A percentile compares a stretch with the other conserved stretches of the same genome.
phyloP scores from a whole-genome alignment of 2,888 invertebrate species.

The Macrophya alboannulata region DNA sequence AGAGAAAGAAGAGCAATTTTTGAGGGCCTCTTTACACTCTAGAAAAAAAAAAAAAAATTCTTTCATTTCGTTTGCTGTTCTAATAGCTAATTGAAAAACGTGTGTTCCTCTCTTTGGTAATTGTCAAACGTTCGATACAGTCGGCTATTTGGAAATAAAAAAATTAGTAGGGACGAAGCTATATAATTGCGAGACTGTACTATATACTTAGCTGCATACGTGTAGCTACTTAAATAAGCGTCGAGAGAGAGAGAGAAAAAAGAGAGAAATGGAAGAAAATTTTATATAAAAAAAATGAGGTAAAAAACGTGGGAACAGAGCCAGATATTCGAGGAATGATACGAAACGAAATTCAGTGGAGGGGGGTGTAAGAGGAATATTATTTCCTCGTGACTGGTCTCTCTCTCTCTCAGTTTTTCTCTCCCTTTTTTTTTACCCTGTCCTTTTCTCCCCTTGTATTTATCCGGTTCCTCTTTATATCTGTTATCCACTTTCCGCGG shows the following conservation, averaged over 20 bases:
- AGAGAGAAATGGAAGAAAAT: not conserved
- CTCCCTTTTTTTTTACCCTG: not conserved
- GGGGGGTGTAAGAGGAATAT: constrained; percentile 47
- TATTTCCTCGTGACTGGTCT: constrained; percentile 11
- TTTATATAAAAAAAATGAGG: not conserved
- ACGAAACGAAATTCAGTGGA: constrained; percentile 17
- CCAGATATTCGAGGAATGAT: constrained; percentile 31
- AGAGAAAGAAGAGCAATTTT: not conserved
- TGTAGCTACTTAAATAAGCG: not conserved
- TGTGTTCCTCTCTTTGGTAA: too few species aligned
- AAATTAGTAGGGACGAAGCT: not conserved
- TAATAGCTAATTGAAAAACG: not conserved
- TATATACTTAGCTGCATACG: not conserved
- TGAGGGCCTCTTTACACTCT: not conserved
- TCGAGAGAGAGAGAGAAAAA: not conserved
- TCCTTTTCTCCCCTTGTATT: constrained; percentile 33
- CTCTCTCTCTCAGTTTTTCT: constrained; percentile 5
- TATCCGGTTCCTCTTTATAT: constrained; percentile 46
- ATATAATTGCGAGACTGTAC: not conserved
- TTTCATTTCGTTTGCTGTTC: not conserved
- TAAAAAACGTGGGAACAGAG: constrained; percentile 34
- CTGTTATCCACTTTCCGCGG: constrained; percentile 41
- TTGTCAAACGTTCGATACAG: not conserved
- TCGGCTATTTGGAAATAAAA: not conserved
- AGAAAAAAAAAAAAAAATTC: not conserved